Evolutionary conservation across 2,888 invertebrate species (phyloP).

Genomic region (Ditula angustiorana): DNA sequence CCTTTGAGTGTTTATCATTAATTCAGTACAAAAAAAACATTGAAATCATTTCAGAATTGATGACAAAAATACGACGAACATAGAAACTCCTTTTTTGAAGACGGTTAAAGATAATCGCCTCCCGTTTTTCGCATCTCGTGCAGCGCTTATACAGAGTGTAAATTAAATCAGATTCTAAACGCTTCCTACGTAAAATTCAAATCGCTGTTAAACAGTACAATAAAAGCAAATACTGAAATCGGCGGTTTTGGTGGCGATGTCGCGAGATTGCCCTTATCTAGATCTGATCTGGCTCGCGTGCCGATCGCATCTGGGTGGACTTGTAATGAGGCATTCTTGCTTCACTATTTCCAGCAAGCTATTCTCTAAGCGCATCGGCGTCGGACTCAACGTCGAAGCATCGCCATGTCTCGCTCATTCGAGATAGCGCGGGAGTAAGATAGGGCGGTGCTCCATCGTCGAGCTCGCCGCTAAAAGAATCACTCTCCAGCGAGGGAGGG

Average conservation of each 20-base stretch:
- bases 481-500: slow-evolving; percentile 36
- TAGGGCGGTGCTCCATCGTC: too few relatives aligned
- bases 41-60: too few relatives aligned
- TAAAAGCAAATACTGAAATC: slow-evolving; percentile 33
- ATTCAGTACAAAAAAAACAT: too few relatives aligned
- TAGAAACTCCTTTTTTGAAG: too few relatives aligned
- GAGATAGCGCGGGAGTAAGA: too few relatives aligned
- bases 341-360: too few relatives aligned
- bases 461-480: too few relatives aligned
- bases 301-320: slow-evolving; percentile 70
- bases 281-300: slow-evolving; percentile 77
- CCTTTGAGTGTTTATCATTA: too few relatives aligned
- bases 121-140: slow-evolving; percentile 24
- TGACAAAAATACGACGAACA: too few relatives aligned
- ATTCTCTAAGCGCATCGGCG: too few relatives aligned
- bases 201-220: slow-evolving; percentile 32
- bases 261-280: slow-evolving; percentile 64
- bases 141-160: slow-evolving; percentile 31
- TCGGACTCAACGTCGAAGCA: too few relatives aligned
- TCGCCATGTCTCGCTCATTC: too few relatives aligned
- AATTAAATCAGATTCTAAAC: slow-evolving; percentile 29
- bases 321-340: slow-evolving; percentile 66
- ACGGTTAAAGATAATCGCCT: slow-evolving; percentile 4
- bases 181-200: slow-evolving; percentile 23
- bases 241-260: slow-evolving; percentile 47